Evolutionary conservation across 2,888 invertebrate species (phyloP), one percentile per base, ranked within the genome.

Genomic region (Ochropleura leucogaster): DNA sequence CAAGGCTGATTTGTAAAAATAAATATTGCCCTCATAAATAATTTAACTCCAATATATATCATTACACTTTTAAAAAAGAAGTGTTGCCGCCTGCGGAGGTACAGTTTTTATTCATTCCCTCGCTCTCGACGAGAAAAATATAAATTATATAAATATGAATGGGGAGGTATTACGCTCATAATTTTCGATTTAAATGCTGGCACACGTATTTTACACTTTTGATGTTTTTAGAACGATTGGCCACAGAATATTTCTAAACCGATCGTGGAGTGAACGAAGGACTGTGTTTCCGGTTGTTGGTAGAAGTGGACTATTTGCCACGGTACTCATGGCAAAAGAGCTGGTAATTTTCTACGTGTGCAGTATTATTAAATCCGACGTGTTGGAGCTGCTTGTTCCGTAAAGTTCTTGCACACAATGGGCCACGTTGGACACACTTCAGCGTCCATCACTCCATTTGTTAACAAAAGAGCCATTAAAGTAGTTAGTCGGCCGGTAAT

Each of bases 111-210:
- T 84, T 83, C 70, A 82, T 88, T 72, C 78, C 68, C 59, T 77
- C 60, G 67, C 63, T 70, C 64, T 72, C 67, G 64, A 44, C 16
- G 51, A 72, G 74, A 74, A 85, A 85, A 30, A 85, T 85, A 85
- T 79, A 68, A 74, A 77, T 68, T 66, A 71, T 85, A 87, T 82
- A 82, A 82, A 87, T 87, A 87, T 82, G 80, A 78, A 85, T 84
- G 75, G 70, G 75, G 67, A 59, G 70, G 65, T 87, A 72, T 73
- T 67, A 59, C 5, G 83, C 44, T 75, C 71, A 47, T 86, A 86
- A 87, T 83, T 87, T 81, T 87, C 79, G 74, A 78, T 86, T 87
- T 79, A 86, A 87, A 83, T 85, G 86, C 86, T 67, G 59, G 63
- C 66, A 72, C 85, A 87, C 83, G 87, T 72, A 81, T 84, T 82